Percentiles rank a stretch among this genome's conserved stretches.
Conservation (phyloP, 2,797 vertebrate genomes). For the Myotis vivesi region DNA sequence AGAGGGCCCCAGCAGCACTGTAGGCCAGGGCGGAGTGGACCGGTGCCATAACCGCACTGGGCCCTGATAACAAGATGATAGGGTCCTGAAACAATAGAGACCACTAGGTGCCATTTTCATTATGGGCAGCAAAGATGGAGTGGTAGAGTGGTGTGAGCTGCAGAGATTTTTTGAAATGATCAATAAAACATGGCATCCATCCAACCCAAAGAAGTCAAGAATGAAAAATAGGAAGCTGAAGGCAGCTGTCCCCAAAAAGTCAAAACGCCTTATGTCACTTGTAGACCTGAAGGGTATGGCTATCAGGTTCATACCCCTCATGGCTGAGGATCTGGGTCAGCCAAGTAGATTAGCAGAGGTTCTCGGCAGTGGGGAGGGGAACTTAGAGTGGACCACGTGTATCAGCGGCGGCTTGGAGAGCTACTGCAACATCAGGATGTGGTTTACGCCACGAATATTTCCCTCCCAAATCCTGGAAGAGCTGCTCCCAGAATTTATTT, state of each 20-base stretch:
- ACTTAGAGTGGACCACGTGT: rapidly evolving
- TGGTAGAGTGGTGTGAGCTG: not conserved
- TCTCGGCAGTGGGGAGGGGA: not conserved
- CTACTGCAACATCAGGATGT: not conserved
- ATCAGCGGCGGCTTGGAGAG: not conserved
- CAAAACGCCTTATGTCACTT: not conserved
- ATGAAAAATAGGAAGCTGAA: not conserved
- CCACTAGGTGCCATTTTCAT: not conserved
- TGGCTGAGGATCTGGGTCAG: not conserved
- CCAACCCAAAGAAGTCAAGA: not conserved
- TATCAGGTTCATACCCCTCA: not conserved
- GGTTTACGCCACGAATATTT: not conserved
- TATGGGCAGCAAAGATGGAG: not conserved
- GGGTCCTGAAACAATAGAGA: not conserved
- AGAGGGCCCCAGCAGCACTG: not conserved
- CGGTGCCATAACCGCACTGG: not conserved
- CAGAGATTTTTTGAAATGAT: not conserved
- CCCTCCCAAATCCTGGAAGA: not conserved
- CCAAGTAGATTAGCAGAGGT: not conserved
- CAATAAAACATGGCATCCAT: not conserved
- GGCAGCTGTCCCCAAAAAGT: not conserved
- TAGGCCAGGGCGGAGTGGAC: not conserved
- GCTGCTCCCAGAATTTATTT: not conserved
- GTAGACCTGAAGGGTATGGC: no score
- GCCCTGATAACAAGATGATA: no score